A percentile compares a stretch with the other conserved stretches of the same genome.
Conservation (phyloP, 2,888 invertebrate genomes). For the Drosophila stalkeri region DNA sequence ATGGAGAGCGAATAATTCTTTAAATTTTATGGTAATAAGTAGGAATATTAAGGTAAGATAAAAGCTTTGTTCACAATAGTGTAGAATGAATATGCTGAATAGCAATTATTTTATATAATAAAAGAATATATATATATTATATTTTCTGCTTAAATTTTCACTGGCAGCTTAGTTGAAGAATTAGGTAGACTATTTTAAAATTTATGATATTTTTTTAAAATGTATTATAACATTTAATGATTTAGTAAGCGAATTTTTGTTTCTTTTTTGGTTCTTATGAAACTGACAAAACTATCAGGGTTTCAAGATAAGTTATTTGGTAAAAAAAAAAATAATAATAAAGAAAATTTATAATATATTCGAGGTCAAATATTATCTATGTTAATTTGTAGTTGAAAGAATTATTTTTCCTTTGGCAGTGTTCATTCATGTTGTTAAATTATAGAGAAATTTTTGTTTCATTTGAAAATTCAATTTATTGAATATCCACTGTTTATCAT, state of each 20-base stretch:
- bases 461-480: not conserved
- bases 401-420: not conserved
- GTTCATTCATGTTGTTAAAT: not conserved
- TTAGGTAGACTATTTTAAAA: not conserved
- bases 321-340: not conserved
- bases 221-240: not conserved
- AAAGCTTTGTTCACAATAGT: not conserved
- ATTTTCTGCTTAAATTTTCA: not conserved
- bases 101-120: not conserved
- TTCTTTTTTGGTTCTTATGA: not conserved
- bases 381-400: not conserved
- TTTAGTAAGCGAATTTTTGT: not conserved
- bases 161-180: not conserved
- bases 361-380: not conserved
- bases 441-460: not conserved
- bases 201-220: too few species aligned
- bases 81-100: not conserved
- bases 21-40: conserved; percentile 23
- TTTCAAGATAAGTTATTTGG: not conserved
- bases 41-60: not conserved
- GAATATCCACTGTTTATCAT: not conserved
- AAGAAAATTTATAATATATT: not conserved
- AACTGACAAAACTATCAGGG: not conserved
- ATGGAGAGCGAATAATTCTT: not conserved
- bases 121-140: too few species aligned